Percentiles rank a stretch among this genome's conserved stretches.
Evolutionary conservation across 2,113 vertebrate species (phyloP).

Genomic region (Solenodon paradoxus): DNA sequence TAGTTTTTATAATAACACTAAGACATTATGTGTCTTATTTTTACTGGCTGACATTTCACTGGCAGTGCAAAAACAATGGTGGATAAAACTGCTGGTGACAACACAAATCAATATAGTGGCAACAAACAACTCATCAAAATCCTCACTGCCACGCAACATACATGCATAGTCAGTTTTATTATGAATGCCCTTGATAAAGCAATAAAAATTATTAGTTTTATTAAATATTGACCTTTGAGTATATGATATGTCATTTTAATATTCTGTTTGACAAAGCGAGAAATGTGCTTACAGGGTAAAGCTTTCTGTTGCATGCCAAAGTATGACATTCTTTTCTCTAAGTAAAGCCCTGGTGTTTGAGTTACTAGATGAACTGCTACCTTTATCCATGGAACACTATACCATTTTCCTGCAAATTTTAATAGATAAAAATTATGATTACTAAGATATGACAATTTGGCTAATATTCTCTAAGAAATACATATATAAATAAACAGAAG

Average conservation of each 20-base stretch:
- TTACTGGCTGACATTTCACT: not conserved
- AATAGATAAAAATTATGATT: not conserved
- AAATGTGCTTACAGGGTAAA: not conserved
- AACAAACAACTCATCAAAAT: not conserved
- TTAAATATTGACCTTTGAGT: not conserved
- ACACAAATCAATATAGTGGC: not conserved
- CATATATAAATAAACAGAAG: not conserved
- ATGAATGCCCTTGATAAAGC: not conserved
- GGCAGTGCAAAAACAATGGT: not conserved
- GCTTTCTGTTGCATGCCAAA: accelerated
- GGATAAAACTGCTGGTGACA: not conserved
- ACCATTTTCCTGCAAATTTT: not conserved
- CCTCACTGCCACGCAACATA: not conserved
- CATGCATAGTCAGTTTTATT: not conserved
- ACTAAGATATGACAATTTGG: not conserved
- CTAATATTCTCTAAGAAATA: not conserved
- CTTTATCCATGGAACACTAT: not conserved
- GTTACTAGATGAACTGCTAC: not conserved
- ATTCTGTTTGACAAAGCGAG: not conserved
- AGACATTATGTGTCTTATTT: not conserved
- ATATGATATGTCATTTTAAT: not conserved
- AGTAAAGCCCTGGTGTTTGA: not conserved
- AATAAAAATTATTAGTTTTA: not conserved
- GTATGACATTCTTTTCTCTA: not conserved
- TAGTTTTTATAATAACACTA: not conserved